Evolutionary conservation across 1,140 invertebrate genomes (phyloP), one percentile per base, ranked within the genome.

Genomic region (Drepana arcuata): DNA sequence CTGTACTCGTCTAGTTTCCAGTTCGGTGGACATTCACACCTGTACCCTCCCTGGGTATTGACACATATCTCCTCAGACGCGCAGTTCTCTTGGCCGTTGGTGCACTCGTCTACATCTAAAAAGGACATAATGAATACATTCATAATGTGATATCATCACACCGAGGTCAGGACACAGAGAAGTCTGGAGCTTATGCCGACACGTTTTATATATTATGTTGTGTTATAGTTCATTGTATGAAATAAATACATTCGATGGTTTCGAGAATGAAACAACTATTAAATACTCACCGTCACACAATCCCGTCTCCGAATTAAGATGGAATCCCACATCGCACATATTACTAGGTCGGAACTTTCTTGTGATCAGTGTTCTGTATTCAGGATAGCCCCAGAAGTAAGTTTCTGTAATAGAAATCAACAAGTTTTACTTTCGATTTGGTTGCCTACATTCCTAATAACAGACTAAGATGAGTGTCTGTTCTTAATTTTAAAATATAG

Each of bases 71-170:
- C 81, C 2, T 87, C 77, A 2, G 87, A 85, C 0, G 87, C 89
- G 45, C 91, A 91, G 30, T 87, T 84, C 7, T 88, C 85, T 27
- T 85, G 84, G 0, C 80, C 83, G 16, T 87, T 80, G 1, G 81
- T 72, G 53, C 94, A 96, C 74, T 95, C 93, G 61, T 95, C 86
- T 32, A 95, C 87, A 84, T 95, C 93, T 95, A 59, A n/a, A 69
- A 81, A 54, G n/a, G n/a, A n/a, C 5, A 18, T 25, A 23, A 25
- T 5, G 10, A 32, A 18, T 16, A 32, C n/a, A n/a, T n/a, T n/a
- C n/a, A n/a, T n/a, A n/a, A n/a, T n/a, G n/a, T n/a, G n/a, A n/a
- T n/a, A n/a, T n/a, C n/a, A n/a, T n/a, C n/a, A n/a, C n/a, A n/a
- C n/a, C n/a, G n/a, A n/a, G n/a, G n/a, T n/a, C n/a, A n/a, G n/a